Evolutionary conservation across 1,140 invertebrate species (phyloP), one percentile per base, ranked within the genome.

Genomic region (Halictus rubicundus): DNA sequence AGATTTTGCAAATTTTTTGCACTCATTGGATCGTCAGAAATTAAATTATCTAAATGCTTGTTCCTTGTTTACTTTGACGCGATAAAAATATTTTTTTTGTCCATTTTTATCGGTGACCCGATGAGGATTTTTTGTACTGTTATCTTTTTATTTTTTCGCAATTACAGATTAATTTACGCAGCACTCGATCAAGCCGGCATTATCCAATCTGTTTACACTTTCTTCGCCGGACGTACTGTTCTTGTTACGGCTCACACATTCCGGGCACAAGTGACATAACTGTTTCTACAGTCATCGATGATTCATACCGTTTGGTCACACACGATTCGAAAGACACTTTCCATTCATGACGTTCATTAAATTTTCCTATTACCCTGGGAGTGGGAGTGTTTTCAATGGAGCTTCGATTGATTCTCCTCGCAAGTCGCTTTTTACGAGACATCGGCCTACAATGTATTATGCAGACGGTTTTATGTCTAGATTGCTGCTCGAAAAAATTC

Each of bases 231-330:
- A 19, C 8, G 49, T 76, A n/a, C 49, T 16, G 59, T 63, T 68
- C 59, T 70, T 60, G 39, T 14, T 27, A 23, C 16, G 27, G 23
- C 46, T 39, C 69, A 61, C 52, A 68, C 60, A 54, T 52, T 42
- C 60, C 60, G 59, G 16, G 21, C 10, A 14, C 63, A 39, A 83
- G 59, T 76, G 66, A 73, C 75, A 69, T 60, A 54, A 75, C 23
- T 37, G 52, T 32, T 68, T 71, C 76, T 76, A 59, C 78, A 83
- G 64, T 83, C n/a, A 42, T 9, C 16, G 68, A 37, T 84, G 82
- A 82, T 49, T 84, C 82, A 84, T 60, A 69, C 23, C 25, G 12
- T 21, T 46, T 21, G 52, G 42, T 54, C 27, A 21, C 54, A n/a
- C 59, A 66, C 42, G 46, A 39, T 19, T 19, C 49, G 16, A 25